These are phyloP conservation scores for Phataginus tetradactyla DNA, from an alignment of 2,797 vertebrate genomes.

Conservation along the genomic window DNA sequence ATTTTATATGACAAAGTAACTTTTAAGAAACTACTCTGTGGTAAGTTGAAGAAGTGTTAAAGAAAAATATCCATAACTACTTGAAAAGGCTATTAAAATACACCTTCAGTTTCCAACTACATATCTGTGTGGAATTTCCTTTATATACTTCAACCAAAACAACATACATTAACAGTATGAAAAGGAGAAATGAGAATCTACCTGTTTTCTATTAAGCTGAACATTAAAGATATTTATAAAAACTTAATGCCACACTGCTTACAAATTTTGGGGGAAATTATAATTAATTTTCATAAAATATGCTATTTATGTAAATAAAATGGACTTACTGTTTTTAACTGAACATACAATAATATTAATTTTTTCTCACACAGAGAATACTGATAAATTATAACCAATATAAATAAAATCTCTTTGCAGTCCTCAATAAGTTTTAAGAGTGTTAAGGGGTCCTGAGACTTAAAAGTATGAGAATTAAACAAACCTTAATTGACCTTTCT, in stretches of 20 bases:
- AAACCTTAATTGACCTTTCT: not conserved
- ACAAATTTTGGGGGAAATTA: not conserved
- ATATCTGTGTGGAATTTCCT: not conserved
- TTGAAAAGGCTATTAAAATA: not conserved
- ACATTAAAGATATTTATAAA: not conserved
- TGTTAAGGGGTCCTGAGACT: not conserved
- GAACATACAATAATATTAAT: not conserved
- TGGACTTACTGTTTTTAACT: not conserved
- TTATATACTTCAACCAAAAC: not conserved
- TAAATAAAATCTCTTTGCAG: not conserved
- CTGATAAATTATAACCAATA: not conserved
- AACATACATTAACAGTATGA: not conserved
- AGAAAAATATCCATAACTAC: not conserved
- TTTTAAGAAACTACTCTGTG: not conserved
- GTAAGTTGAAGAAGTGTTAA: not conserved
- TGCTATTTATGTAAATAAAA: not conserved
- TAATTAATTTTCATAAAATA: slow-evolving; percentile 2
- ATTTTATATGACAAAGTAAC: not conserved
- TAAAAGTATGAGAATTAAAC: not conserved
- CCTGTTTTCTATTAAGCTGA: not conserved
- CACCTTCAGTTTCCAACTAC: not conserved
- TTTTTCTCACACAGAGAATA: not conserved
- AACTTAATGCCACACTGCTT: not conserved
- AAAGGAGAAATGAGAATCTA: not conserved
- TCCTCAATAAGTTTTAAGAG: not conserved